Evolutionary conservation across 2,888 invertebrate species (phyloP).

Genomic region (Pristionchus exspectatus): DNA sequence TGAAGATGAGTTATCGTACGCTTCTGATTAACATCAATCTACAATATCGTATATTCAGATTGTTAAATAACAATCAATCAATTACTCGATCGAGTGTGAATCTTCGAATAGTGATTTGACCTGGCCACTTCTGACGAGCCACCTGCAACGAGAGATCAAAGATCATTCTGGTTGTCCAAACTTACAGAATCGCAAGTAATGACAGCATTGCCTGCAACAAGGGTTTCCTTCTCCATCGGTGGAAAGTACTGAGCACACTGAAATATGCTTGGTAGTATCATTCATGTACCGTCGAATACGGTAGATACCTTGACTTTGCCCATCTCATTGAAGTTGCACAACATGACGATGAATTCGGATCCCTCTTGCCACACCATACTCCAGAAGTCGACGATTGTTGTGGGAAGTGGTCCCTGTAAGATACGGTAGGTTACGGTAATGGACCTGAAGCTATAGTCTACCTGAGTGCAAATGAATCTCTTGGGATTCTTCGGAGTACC

Average conservation of each 20-base stretch:
- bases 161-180: not conserved
- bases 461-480: constrained; percentile 50
- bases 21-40: constrained; percentile 31
- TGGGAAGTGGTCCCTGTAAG: constrained; percentile 26
- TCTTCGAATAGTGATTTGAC: constrained; percentile 16
- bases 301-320: constrained; percentile 50
- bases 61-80: not conserved
- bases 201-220: constrained; percentile 23
- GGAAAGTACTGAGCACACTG: constrained; percentile 51
- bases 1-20: constrained; percentile 46
- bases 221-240: constrained; percentile 22
- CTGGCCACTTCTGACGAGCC: constrained; percentile 26
- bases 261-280: not conserved
- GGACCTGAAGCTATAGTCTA: not conserved
- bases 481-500: constrained; percentile 43
- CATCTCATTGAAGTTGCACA: constrained; percentile 51
- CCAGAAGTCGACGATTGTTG: constrained; percentile 49
- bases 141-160: constrained; percentile 28
- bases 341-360: constrained; percentile 50
- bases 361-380: constrained; percentile 46
- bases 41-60: not conserved
- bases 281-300: not conserved
- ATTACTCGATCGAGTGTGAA: constrained; percentile 28
- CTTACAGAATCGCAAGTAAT: not conserved
- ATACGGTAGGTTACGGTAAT: not conserved